Conservation (phyloP, 2,113 vertebrate genomes). For the Arvicanthis niloticus region DNA sequence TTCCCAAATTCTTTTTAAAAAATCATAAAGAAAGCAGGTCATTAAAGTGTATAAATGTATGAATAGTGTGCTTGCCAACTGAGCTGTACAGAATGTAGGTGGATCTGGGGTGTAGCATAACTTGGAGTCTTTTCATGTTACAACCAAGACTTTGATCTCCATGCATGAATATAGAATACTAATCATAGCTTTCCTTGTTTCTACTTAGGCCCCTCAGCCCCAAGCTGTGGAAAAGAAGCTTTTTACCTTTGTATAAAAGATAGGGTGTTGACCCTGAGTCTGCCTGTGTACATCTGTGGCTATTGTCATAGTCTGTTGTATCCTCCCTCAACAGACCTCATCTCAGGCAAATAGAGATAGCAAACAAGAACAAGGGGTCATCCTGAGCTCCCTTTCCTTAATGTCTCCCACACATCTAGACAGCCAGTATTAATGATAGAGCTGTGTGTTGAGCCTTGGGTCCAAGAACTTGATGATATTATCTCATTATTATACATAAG, state of each 20-base stretch:
- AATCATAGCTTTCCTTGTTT: neutral
- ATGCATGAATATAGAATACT: neutral
- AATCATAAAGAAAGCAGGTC: neutral
- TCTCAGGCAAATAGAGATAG: neutral
- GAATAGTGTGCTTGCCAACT: neutral
- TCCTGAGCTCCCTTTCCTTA: neutral
- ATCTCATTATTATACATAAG: neutral
- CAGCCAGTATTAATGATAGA: neutral
- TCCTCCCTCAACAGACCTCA: neutral
- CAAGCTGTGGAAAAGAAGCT: neutral
- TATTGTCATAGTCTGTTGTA: neutral
- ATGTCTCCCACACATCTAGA: neutral
- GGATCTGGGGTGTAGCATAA: neutral
- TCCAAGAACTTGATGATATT: neutral
- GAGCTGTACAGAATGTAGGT: neutral
- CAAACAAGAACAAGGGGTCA: neutral
- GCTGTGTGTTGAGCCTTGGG: neutral
- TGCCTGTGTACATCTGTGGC: neutral
- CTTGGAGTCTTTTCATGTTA: neutral
- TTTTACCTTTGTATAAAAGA: neutral
- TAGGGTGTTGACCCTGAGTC: neutral
- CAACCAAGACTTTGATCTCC: neutral
- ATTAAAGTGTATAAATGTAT: neutral
- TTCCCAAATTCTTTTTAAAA: neutral
- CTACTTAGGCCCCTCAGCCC: neutral